Base-by-base conservation (phyloP, 2,888 invertebrate species). In the Anarsia innoxiella region DNA sequence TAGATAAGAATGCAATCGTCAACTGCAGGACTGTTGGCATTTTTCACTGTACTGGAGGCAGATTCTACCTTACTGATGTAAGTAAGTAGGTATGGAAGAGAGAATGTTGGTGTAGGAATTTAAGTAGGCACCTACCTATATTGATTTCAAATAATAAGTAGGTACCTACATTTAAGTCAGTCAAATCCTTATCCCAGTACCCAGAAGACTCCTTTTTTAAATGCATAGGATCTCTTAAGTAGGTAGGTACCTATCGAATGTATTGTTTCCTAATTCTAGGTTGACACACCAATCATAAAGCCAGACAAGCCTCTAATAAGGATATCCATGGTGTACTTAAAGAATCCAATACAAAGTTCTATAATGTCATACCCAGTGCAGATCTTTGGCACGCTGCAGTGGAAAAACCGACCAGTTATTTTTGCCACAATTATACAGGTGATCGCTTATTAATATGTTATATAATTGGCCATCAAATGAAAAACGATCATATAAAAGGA, bases 1-100 rank as follows among this genome's bases (percentile, higher is more conserved):
- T 38, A 10, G 36, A 45, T 27, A 52, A 45, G 37, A 56, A 64
- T 19, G 44, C 49, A n/a, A 37, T 58, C 23, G 38, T 60, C 1
- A 69, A 57, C 46, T 69, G 73, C 39, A 63, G 79, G 36, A 72
- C 76, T 10, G 42, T 80, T 44, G 82, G 79, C 12, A 56, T 78
- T 31, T 36, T 80, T 12, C 56, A 67, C 39, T 79, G 76, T 49
- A 14, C 54, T 12, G 42, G 66, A 45, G 80, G 79, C 1, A 46
- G 59, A 25, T 75, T 68, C 47, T 66, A 50, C 49, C 45, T 80
- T 29, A 52, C 53, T 30, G 66, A 75, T 53, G 80, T 79, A 49
- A 64, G 71, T 53, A 38, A 12, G 2, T n/a, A n/a, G n/a, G n/a
- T n/a, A n/a, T n/a, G n/a, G n/a, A n/a, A n/a, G n/a, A n/a, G n/a